A percentile compares a stretch with the other conserved stretches of the same genome.
Evolutionary conservation across 2,113 vertebrate genomes (phyloP).

Genomic region (Aldabrachelys gigantea): DNA sequence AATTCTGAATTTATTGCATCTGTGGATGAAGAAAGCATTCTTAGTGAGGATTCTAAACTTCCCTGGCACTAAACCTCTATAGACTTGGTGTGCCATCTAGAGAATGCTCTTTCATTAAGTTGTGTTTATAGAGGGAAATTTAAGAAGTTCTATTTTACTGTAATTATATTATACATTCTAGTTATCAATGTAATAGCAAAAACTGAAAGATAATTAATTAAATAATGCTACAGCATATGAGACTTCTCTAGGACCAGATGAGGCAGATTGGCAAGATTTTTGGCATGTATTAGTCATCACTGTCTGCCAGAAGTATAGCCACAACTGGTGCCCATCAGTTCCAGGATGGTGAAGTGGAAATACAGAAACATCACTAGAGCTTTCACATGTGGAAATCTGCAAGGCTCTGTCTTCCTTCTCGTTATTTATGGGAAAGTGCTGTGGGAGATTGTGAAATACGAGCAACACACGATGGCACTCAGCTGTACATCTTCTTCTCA

Average conservation of each 20-base stretch:
- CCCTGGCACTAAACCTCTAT: not conserved
- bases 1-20: not conserved
- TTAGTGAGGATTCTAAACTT: not conserved
- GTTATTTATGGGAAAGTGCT: not conserved
- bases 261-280: not conserved
- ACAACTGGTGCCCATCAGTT: fast-evolving
- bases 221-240: not conserved
- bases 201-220: not conserved
- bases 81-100: not conserved
- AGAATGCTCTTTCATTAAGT: not conserved
- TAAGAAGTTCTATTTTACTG: not conserved
- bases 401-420: not conserved
- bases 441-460: not conserved
- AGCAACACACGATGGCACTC: not conserved
- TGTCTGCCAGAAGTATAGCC: not conserved
- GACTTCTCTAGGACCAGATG: not conserved
- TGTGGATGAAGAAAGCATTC: not conserved
- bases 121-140: not conserved
- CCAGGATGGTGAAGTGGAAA: not conserved
- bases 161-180: not conserved
- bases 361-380: not conserved
- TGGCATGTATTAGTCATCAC: not conserved
- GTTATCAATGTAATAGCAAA: not conserved
- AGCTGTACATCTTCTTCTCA: not conserved
- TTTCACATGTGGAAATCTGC: not conserved